These are phyloP conservation scores for Beris chalybata DNA, from an alignment of 2,888 invertebrate genomes.

Conservation along the genomic window DNA sequence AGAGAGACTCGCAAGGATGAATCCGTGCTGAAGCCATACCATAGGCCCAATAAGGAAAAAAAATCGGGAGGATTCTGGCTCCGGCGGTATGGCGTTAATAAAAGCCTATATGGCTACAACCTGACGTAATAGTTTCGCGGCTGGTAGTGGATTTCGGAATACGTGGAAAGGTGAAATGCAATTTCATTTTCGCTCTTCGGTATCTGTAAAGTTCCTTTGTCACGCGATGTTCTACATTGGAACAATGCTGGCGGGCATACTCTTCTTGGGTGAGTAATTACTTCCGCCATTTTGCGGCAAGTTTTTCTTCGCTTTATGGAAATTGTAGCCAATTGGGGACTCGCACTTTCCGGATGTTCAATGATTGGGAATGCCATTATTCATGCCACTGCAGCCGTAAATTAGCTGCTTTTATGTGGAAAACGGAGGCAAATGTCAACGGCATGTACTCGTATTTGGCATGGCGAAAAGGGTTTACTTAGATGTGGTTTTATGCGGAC, in stretches of 20 bases:
- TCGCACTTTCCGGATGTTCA: constrained; percentile 26
- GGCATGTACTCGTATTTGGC: not conserved
- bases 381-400: constrained; percentile 30
- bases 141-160: no score
- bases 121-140: no score
- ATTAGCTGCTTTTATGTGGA: constrained; percentile 11
- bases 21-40: no score
- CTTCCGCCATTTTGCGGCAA: constrained; percentile 30
- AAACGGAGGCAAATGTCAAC: constrained; percentile 11
- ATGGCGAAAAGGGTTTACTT: not conserved
- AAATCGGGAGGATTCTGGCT: no score
- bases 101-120: no score
- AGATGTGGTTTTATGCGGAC: no score
- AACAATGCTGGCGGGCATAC: not conserved
- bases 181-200: constrained; percentile 19
- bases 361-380: constrained; percentile 21
- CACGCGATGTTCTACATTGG: constrained; percentile 25
- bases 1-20: no score
- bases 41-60: no score
- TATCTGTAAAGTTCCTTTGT: constrained; percentile 15
- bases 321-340: constrained; percentile 30
- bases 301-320: constrained; percentile 22
- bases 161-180: constrained; percentile 17
- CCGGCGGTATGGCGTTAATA: no score
- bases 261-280: constrained; percentile 26